phyloP scores from a whole-genome alignment of 2,113 vertebrate species.

The Coryphaenoides rupestris region DNA sequence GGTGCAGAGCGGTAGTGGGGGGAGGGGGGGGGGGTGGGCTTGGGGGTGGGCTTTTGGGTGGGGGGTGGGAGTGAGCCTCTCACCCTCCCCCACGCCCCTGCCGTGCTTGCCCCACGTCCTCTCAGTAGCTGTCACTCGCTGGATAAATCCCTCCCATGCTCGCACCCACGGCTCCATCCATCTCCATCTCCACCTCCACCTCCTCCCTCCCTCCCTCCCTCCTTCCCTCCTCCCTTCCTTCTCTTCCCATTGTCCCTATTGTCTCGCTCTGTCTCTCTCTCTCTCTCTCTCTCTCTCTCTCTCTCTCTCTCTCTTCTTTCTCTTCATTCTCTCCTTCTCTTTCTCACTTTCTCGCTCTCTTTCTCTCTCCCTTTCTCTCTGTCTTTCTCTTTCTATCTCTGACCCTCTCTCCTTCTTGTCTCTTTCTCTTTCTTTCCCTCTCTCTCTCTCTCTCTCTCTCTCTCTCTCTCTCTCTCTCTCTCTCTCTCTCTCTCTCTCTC shows the following conservation, averaged over 20 bases:
- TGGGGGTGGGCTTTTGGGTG: too few species aligned
- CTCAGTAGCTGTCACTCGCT: conserved; percentile 32
- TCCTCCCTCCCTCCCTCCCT: conserved; percentile 12
- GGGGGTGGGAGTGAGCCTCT: too few species aligned
- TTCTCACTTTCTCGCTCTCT: neutral
- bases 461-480: neutral
- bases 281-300: conserved; percentile 15
- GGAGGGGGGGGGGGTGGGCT: too few species aligned
- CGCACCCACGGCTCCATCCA: conserved; percentile 5
- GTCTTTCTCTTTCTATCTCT: too few species aligned
- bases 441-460: conserved; percentile 13
- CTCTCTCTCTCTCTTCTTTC: neutral
- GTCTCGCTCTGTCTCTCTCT: conserved; percentile 21
- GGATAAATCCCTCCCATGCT: conserved; percentile 31
- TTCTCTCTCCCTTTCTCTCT: too few species aligned
- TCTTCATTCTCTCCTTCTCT: conserved; percentile 1
- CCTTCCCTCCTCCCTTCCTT: conserved; percentile 13
- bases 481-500: too few species aligned
- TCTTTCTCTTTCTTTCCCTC: neutral
- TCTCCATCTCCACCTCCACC: too few species aligned
- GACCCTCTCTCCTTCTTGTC: neutral
- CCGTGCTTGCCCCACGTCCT: conserved; percentile 9
- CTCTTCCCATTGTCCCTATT: conserved; percentile 20
- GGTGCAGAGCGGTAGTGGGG: neutral
- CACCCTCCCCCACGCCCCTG: conserved; percentile 10